These are phyloP conservation scores for Oxyura jamaicensis DNA, from an alignment of 2,113 vertebrate species.

Conservation along the genomic window DNA sequence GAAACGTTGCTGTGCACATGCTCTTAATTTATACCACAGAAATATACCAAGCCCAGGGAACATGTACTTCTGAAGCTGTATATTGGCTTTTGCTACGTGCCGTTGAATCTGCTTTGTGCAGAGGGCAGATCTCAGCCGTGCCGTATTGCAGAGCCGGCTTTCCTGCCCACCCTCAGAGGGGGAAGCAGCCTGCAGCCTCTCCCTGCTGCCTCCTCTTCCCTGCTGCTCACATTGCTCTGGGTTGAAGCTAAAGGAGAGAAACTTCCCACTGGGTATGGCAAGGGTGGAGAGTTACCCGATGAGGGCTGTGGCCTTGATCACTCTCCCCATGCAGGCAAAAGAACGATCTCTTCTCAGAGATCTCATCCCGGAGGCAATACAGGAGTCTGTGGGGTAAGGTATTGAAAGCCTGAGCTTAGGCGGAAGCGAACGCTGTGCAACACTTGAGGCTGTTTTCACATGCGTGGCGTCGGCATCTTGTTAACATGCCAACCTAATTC, in stretches of 20 bases:
- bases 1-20: not conserved
- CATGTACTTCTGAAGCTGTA: rapidly evolving
- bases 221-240: not conserved
- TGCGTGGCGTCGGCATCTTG: conserved; percentile 1
- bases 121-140: not conserved
- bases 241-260: not conserved
- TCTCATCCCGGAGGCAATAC: not conserved
- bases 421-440: not conserved
- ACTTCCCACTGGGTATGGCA: not conserved
- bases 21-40: not conserved
- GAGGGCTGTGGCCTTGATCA: not conserved
- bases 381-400: not conserved
- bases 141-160: rapidly evolving
- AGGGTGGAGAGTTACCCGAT: rapidly evolving
- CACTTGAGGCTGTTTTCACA: conserved; percentile 28
- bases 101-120: not conserved
- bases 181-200: rapidly evolving
- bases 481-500: conserved; percentile 69
- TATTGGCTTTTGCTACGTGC: rapidly evolving
- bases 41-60: not conserved
- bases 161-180: not conserved
- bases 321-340: not conserved
- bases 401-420: not conserved
- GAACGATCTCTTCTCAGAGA: not conserved
- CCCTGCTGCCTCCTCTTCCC: not conserved